Conservation (phyloP, 2,888 invertebrate species). For the Rhodophaea formosa region DNA sequence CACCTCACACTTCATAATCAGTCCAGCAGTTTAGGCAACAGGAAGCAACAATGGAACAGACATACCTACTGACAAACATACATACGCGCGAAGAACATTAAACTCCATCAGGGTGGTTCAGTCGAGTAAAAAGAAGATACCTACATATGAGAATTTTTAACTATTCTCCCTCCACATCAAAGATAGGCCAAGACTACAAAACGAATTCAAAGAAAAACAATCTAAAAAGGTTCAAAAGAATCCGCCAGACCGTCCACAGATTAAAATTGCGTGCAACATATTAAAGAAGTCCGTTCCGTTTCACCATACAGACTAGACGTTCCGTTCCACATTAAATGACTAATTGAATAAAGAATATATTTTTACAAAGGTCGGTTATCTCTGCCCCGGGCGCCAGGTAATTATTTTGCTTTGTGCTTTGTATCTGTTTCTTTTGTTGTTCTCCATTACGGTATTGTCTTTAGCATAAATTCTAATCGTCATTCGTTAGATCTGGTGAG, state of each 20-base stretch:
- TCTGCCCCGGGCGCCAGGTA: slow-evolving; percentile 55
- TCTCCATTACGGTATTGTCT: slow-evolving; percentile 55
- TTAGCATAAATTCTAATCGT: slow-evolving; percentile 57
- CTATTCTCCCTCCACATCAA: too few relatives aligned
- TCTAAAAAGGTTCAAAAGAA: slow-evolving; percentile 11
- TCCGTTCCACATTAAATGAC: slow-evolving; percentile 49
- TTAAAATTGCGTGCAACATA: slow-evolving; percentile 39
- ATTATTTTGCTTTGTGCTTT: slow-evolving; percentile 70
- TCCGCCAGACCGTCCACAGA: slow-evolving; percentile 18
- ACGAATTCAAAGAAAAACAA: not conserved
- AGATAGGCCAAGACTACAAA: too few relatives aligned
- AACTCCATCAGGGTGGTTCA: too few relatives aligned
- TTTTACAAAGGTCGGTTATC: slow-evolving; percentile 58
- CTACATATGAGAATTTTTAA: too few relatives aligned
- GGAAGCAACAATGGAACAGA: too few relatives aligned
- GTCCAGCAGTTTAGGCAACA: too few relatives aligned
- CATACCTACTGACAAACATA: too few relatives aligned
- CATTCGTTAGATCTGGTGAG: slow-evolving; percentile 34
- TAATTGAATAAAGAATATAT: slow-evolving; percentile 65
- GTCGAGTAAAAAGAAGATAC: too few relatives aligned
- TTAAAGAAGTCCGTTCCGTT: slow-evolving; percentile 55
- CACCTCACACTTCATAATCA: too few relatives aligned
- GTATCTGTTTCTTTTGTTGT: slow-evolving; percentile 59
- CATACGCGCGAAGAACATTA: too few relatives aligned
- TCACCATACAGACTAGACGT: slow-evolving; percentile 41